A percentile compares a stretch with the other conserved stretches of the same genome.
These are phyloP conservation scores for Lacanobia oleracea DNA, from an alignment of 2,888 invertebrate genomes.

Conservation along the genomic window DNA sequence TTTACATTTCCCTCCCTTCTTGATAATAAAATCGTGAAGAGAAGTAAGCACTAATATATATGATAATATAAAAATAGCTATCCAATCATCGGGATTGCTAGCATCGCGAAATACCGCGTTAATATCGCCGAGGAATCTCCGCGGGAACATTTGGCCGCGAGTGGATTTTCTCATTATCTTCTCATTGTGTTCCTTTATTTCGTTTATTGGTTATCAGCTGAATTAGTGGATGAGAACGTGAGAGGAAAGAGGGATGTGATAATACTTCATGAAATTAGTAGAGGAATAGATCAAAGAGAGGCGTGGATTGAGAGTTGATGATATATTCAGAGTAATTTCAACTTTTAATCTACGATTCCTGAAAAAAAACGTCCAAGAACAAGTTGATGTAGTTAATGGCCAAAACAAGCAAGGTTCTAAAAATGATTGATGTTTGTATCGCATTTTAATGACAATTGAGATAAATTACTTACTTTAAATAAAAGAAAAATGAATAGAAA, in stretches of 20 bases:
- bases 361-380: neutral
- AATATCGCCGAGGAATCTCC: conserved; percentile 35
- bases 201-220: conserved; percentile 36
- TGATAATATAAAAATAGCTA: conserved; percentile 47
- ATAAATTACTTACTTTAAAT: neutral
- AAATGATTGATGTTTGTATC: neutral
- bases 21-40: conserved; percentile 9
- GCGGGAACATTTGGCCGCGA: conserved; percentile 37
- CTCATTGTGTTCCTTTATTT: conserved; percentile 53
- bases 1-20: conserved; percentile 24
- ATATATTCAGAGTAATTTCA: neutral
- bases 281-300: conserved; percentile 4
- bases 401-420: neutral
- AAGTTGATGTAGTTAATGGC: neutral
- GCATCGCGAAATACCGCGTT: conserved; percentile 20
- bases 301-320: neutral
- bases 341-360: neutral
- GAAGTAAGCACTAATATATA: conserved; percentile 34
- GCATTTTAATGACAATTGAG: neutral
- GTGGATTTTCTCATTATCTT: conserved; percentile 51
- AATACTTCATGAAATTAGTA: conserved; percentile 16
- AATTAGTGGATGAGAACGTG: conserved; percentile 31
- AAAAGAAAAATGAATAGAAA: neutral
- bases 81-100: conserved; percentile 40
- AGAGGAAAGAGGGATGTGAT: conserved; percentile 15